Evolutionary conservation across 2,113 vertebrate genomes (phyloP).

Genomic region (Balaenoptera acutorostrata): DNA sequence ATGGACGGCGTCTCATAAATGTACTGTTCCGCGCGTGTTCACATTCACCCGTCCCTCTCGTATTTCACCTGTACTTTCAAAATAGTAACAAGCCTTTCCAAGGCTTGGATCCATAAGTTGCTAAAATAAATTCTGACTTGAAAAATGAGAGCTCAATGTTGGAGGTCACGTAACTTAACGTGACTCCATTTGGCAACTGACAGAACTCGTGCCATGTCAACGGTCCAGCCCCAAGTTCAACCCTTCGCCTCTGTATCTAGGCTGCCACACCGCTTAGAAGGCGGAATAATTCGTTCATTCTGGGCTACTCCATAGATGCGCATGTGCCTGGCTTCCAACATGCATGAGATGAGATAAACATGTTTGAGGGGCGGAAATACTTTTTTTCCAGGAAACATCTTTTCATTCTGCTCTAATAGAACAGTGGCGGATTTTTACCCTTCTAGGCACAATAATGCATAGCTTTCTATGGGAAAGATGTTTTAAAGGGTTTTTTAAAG

Average conservation of each 20-base stretch:
- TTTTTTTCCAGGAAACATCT: not conserved
- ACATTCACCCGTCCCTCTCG: too few relatives aligned
- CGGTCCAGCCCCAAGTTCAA: rapidly evolving
- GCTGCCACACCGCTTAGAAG: too few relatives aligned
- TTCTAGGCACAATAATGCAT: not conserved
- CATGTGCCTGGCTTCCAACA: not conserved
- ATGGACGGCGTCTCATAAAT: rapidly evolving
- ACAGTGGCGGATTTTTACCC: not conserved
- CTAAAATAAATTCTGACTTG: not conserved
- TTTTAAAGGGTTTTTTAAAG: not conserved
- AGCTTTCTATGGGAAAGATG: not conserved
- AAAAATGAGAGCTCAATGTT: not conserved
- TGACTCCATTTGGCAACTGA: not conserved
- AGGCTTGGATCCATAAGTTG: not conserved
- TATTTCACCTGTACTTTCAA: not conserved
- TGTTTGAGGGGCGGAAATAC: not conserved
- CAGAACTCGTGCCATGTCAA: not conserved
- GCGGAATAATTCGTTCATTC: not conserved
- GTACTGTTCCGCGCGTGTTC: not conserved
- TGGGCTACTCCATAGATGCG: rapidly evolving
- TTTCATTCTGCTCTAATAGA: not conserved
- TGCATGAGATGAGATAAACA: not conserved
- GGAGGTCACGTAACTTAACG: not conserved
- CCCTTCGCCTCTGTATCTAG: not conserved
- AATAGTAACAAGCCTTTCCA: not conserved